Conservation (phyloP, 2,888 invertebrate species). For the Prenolepis imparis region DNA sequence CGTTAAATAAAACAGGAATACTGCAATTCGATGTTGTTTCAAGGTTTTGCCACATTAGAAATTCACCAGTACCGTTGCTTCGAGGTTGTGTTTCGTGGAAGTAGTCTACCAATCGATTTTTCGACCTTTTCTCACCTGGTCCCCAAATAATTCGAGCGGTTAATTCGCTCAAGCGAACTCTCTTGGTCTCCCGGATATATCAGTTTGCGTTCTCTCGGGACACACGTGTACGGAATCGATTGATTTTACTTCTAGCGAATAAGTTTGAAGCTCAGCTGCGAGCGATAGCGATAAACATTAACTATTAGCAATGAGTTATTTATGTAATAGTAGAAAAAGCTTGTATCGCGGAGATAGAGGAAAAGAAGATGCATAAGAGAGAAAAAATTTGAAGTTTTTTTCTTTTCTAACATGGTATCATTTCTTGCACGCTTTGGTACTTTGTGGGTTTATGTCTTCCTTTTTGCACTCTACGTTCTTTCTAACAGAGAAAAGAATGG, state of each 20-base stretch:
- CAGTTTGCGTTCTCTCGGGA: conserved; percentile 48
- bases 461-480: not conserved
- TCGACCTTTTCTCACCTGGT: conserved; percentile 61
- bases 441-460: conserved; percentile 1
- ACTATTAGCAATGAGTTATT: conserved; percentile 50
- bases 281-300: conserved; percentile 62
- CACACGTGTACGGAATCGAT: conserved; percentile 66
- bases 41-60: not conserved
- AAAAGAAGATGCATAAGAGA: not conserved
- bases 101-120: not conserved
- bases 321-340: conserved; percentile 1
- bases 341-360: not conserved
- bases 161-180: conserved; percentile 61
- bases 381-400: not conserved
- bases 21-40: not conserved
- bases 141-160: conserved; percentile 60
- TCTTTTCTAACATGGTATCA: not conserved
- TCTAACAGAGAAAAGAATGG: not conserved
- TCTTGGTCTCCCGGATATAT: conserved; percentile 62
- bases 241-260: conserved; percentile 56
- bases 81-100: not conserved
- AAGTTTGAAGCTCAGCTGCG: conserved; percentile 55
- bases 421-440: not conserved
- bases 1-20: conserved; percentile 32
- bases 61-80: conserved; percentile 21